These are phyloP conservation scores for Pachymerium ferrugineum DNA, from an alignment of 2,888 invertebrate species.

Conservation along the genomic window DNA sequence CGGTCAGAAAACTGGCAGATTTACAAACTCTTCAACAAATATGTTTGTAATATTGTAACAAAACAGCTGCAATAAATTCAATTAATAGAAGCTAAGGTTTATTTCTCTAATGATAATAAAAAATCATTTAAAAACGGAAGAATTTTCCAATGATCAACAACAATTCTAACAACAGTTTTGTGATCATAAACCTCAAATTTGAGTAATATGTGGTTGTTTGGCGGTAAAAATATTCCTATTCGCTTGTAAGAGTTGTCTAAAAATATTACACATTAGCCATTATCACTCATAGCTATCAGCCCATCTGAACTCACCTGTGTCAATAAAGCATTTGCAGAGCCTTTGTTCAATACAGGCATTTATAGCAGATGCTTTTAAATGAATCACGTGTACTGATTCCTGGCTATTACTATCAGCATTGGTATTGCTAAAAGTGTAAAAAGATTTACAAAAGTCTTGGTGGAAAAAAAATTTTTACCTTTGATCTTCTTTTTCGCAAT, in stretches of 20 bases:
- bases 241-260: neutral
- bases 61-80: too few species aligned
- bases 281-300: too few species aligned
- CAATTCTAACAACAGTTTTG: neutral
- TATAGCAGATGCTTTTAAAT: neutral
- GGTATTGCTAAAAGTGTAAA: neutral
- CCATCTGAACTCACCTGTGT: neutral
- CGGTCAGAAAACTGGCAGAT: too few species aligned
- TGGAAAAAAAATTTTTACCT: neutral
- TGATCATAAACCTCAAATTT: neutral
- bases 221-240: neutral
- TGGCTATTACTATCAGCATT: neutral
- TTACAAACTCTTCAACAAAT: too few species aligned
- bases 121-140: neutral
- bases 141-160: conserved; percentile 11
- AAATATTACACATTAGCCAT: neutral
- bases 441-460: neutral
- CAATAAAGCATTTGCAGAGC: neutral
- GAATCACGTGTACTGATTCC: neutral
- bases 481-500: neutral
- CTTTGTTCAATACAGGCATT: neutral
- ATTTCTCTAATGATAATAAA: neutral
- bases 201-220: neutral
- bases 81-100: too few species aligned
- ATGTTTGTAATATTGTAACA: too few species aligned